These are phyloP conservation scores for Plutomurus gul DNA, from an alignment of 1,140 invertebrate species.

Conservation along the genomic window DNA sequence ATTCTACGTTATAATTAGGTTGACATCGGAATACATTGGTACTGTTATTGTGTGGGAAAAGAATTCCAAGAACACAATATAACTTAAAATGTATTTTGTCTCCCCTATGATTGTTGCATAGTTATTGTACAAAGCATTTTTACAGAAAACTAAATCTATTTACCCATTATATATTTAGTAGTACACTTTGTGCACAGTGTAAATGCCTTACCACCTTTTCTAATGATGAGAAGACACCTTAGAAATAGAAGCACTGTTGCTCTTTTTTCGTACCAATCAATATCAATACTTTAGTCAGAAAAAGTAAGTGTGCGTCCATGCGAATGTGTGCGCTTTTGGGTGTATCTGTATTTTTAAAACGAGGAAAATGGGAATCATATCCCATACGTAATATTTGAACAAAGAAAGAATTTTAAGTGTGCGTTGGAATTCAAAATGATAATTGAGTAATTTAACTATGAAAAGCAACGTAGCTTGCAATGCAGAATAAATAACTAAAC, in stretches of 20 bases:
- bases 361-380: too few species aligned
- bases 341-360: too few species aligned
- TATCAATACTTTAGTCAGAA: too few species aligned
- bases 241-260: too few species aligned
- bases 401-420: background rate
- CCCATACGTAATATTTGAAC: too few species aligned
- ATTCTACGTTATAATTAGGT: background rate
- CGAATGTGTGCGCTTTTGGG: too few species aligned
- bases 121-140: slow-evolving; percentile 24
- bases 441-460: background rate
- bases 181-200: background rate
- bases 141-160: slow-evolving; percentile 15
- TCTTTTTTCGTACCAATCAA: too few species aligned
- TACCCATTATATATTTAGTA: too few species aligned
- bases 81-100: background rate
- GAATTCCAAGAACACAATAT: background rate
- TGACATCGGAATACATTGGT: background rate
- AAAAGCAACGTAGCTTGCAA: slow-evolving; percentile 16
- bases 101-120: slow-evolving; percentile 2
- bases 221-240: too few species aligned
- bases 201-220: background rate
- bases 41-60: background rate
- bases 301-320: too few species aligned
- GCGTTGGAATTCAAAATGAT: background rate
- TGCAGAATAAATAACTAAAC: background rate